These are phyloP conservation scores for Capromys pilorides DNA, from an alignment of 2,797 vertebrate species.

Conservation along the genomic window DNA sequence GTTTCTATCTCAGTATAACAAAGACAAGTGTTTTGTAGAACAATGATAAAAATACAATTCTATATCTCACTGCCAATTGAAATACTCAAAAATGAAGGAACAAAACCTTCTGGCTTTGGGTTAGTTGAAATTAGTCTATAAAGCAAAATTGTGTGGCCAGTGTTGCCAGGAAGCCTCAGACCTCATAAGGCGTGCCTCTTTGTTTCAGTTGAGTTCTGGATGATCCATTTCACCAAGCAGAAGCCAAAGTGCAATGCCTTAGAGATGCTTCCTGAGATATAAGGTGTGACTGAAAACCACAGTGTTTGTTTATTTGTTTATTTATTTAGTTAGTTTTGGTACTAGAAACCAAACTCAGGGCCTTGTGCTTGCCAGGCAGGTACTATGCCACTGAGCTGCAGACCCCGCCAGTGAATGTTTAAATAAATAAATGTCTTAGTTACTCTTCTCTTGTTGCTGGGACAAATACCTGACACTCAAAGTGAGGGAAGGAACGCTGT, in stretches of 20 bases:
- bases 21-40: neutral
- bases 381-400: no score
- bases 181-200: neutral
- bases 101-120: neutral
- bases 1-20: neutral
- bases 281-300: neutral
- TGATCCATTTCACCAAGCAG: neutral
- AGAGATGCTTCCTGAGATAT: neutral
- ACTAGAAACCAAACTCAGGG: no score
- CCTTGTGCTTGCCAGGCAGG: no score
- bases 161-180: neutral
- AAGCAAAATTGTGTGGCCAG: neutral
- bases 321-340: no score
- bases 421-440: neutral
- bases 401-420: neutral
- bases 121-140: constrained; percentile 28
- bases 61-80: neutral
- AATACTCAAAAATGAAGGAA: neutral
- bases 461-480: no score
- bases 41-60: neutral
- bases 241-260: neutral
- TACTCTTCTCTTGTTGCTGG: no score
- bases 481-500: no score
- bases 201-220: neutral
- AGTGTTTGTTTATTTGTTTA: neutral